phyloP scores from a whole-genome alignment of 2,888 invertebrate genomes.

The Nasonovia ribisnigri region DNA sequence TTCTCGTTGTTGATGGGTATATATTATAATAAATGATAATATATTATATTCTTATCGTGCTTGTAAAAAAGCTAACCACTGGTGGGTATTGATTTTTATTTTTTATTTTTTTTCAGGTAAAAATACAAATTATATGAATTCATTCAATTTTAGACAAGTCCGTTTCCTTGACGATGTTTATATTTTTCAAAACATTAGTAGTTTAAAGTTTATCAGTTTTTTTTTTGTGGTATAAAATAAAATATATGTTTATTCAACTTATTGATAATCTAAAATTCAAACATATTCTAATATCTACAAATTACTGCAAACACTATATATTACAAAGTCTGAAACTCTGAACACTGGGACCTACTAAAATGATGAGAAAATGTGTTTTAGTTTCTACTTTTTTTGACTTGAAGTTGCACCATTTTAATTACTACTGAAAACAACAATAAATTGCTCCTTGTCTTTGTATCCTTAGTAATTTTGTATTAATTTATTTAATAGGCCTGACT shows the following conservation, averaged over 20 bases:
- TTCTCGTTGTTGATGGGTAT: not conserved
- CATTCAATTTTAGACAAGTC: not conserved
- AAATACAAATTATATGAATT: conserved; percentile 4
- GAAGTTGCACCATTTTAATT: not conserved
- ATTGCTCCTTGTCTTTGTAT: not conserved
- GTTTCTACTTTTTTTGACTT: not conserved
- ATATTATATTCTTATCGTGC: not conserved
- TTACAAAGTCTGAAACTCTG: not conserved
- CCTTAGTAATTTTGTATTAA: not conserved
- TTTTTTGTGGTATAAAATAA: not conserved
- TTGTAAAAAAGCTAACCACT: not conserved
- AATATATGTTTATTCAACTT: not conserved
- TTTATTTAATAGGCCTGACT: not conserved
- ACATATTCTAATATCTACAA: not conserved
- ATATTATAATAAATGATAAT: not conserved
- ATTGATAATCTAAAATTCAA: not conserved
- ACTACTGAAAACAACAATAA: not conserved
- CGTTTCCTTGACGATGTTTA: conserved; percentile 38
- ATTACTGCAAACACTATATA: not conserved
- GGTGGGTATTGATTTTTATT: conserved; percentile 38
- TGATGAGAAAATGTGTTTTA: not conserved
- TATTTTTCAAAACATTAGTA: not conserved
- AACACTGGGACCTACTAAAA: not conserved
- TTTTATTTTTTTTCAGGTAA: not conserved
- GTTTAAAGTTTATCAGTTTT: not conserved